Evolutionary conservation across 2,797 vertebrate species (phyloP), one percentile per base, ranked within the genome.

Genomic region (Picus viridis): DNA sequence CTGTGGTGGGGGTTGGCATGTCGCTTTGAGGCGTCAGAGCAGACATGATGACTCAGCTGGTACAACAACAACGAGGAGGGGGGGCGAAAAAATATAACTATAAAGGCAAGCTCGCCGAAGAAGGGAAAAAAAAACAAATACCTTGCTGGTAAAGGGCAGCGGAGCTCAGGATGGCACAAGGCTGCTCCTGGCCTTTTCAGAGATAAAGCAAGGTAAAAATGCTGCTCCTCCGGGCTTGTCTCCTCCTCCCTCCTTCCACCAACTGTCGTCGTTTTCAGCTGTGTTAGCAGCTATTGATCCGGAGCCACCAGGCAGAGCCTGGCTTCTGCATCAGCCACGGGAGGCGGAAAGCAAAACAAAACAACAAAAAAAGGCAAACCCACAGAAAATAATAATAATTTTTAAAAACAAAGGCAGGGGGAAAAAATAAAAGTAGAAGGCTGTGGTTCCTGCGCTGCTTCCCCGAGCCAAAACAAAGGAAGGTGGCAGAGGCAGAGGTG

Each of bases 21-120:
- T 99, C 99, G 93, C 98, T 98, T 97, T 99, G 99, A 97, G 99
- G 99, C 95, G 98, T 99, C 98, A 99, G 98, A 98, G 99, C 99
- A 96, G 99, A 99, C 99, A 99, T 99, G 98, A 98, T 99, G 99
- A 99, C 98, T 99, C 99, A 99, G 99, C 98, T 98, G 98, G 97
- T 98, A 97, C 88, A 97, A 98, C 97, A 97, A 97, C 96, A 97
- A 96, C 78, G 88, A 51, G 62, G 34, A 72, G 57, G 67, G n/a
- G 27, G 26, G 36, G 26, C 15, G 16, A 86, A 68, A 24, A 92
- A 87, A n/a, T 93, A 92, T 74, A 87, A 83, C 89, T 90, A 71
- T 94, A 97, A 93, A 47, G 67, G 61, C 96, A 95, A 81, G 92
- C 95, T 96, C 94, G 91, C 83, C 19, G 70, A 86, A 88, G 93